phyloP scores from a whole-genome alignment of 2,888 invertebrate species.

The Dysmachus trigonus region DNA sequence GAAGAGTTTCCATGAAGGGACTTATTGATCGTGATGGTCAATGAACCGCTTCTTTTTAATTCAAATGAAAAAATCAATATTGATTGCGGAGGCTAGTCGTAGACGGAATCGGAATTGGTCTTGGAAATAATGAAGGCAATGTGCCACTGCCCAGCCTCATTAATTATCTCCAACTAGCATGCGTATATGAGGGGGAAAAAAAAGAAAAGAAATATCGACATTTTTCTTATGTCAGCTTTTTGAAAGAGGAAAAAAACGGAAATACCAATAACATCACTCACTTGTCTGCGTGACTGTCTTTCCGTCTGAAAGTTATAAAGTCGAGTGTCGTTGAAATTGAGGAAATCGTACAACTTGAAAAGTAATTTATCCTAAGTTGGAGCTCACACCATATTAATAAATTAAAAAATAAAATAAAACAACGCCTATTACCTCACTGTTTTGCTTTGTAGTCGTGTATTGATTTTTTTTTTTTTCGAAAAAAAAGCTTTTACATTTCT shows the following conservation, averaged over 20 bases:
- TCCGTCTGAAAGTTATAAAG: too few species aligned
- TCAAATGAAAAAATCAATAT: neutral
- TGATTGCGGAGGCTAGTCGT: neutral
- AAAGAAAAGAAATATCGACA: neutral
- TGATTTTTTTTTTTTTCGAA: too few species aligned
- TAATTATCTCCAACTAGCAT: neutral
- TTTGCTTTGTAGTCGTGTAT: too few species aligned
- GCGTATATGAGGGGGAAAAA: neutral
- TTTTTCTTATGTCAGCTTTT: neutral
- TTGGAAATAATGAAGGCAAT: neutral
- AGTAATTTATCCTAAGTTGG: too few species aligned
- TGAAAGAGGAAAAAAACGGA: neutral
- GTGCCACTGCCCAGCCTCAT: neutral
- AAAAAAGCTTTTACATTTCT: too few species aligned
- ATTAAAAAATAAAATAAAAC: too few species aligned
- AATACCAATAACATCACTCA: neutral
- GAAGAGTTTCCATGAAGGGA: neutral
- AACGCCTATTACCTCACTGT: too few species aligned
- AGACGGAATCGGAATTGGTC: neutral
- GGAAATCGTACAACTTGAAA: too few species aligned
- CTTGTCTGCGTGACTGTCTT: too few species aligned
- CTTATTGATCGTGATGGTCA: neutral
- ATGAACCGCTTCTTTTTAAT: neutral
- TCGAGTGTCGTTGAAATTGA: too few species aligned
- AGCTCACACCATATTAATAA: too few species aligned